Base-by-base conservation (phyloP, 2,113 vertebrate species). In the Pongo pygmaeus region DNA sequence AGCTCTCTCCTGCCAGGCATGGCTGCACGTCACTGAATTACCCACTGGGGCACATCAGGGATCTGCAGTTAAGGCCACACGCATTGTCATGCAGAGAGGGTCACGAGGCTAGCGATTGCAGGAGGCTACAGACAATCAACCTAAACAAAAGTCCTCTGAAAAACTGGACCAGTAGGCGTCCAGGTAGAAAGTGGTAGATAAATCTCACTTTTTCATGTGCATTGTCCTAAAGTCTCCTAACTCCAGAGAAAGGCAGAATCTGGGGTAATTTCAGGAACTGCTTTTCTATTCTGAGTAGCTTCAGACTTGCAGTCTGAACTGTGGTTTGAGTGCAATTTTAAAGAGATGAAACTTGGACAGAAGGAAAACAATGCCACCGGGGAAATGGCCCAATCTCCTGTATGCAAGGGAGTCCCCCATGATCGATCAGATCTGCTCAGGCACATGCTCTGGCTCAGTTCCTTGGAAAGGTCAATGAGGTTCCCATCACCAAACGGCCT, bases 91-190 rank as follows among this genome's bases (percentile, higher is more conserved):
- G 25, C 17, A 27, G 30, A 85, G n/a, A 67, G 3, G 43, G 27
- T 30, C 14, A 1, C 11, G 38, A 20, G 5, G 17, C n/a, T 0
- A 18, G 10, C 4, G 6, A 6, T 0, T 4, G 48, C 4, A 52
- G 1, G 27, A 79, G 43, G 30, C 61, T 38, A 22, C 1, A 16
- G 27, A 43, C 3, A 1, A 32, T 16, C 18, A 14, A 16, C 74
- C 59, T 8, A 7, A 14, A 30, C 6, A 30, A 0, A 16, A 69
- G 16, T 27, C 59, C 10, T 59, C 46, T 40, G 3, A 72, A 40
- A 17, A 23, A 27, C 2, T 0, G 5, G 22, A 12, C 59, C 13
- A 5, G 22, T 2, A 3, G 2, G 4, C 35, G 14, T 46, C 16
- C 32, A 69, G 48, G 52, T 8, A 55, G 30, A 40, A 40, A 5